phyloP scores from a whole-genome alignment of 2,888 invertebrate genomes.

The Heterodera filipjevi region DNA sequence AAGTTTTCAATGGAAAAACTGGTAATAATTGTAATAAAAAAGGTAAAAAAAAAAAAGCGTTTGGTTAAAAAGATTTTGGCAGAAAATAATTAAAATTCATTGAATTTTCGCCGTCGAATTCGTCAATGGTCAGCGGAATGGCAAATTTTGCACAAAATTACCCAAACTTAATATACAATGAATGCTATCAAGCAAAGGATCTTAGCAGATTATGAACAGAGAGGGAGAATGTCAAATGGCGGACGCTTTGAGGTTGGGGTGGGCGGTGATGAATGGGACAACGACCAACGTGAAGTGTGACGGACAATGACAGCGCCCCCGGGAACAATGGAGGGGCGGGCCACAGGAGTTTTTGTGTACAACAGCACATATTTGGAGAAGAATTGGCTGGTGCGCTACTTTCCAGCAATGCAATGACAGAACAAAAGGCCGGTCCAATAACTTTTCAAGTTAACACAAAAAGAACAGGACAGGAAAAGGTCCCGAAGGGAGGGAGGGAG shows the following conservation, averaged over 20 bases:
- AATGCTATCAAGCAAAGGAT: no score
- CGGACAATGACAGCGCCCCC: not conserved
- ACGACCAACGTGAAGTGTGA: not conserved
- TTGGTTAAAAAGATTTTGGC: no score
- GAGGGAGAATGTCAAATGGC: not conserved
- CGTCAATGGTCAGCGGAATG: no score
- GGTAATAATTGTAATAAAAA: no score
- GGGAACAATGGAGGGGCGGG: not conserved
- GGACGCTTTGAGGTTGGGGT: not conserved
- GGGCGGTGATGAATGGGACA: not conserved
- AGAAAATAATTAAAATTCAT: no score
- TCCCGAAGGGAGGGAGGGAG: not conserved
- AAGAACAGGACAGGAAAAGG: not conserved
- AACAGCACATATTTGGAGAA: not conserved
- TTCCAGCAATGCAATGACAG: not conserved
- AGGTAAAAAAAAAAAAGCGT: no score
- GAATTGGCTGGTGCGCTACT: not conserved
- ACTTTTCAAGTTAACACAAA: no score
- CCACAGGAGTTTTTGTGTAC: constrained; percentile 3
- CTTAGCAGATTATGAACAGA: no score
- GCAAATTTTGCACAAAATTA: no score
- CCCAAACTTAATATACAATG: no score
- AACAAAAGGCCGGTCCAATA: not conserved
- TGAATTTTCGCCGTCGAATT: no score
- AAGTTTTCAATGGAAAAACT: no score